Percentiles rank a stretch among this genome's conserved stretches.
Evolutionary conservation across 2,888 invertebrate genomes (phyloP).

Genomic region (Euplagia quadripunctaria): DNA sequence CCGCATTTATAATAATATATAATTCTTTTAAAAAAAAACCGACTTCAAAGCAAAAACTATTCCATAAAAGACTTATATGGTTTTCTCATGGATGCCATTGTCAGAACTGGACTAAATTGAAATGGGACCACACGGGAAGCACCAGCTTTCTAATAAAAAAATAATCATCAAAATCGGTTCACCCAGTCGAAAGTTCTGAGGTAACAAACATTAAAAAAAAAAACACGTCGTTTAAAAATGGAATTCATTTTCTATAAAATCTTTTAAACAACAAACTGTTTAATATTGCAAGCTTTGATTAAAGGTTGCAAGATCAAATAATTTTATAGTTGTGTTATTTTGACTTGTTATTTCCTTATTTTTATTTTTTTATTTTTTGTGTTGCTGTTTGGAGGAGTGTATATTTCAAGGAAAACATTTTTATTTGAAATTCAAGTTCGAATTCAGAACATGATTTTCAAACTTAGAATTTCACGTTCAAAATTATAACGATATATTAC

Average conservation of each 20-base stretch:
- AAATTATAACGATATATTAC: neutral
- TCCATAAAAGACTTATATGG: no score
- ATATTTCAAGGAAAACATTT: neutral
- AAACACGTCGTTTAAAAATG: neutral
- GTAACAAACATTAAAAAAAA: no score
- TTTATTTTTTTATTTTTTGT: neutral
- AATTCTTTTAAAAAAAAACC: no score
- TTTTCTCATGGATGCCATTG: no score
- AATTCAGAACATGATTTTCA: neutral
- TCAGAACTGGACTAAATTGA: no score
- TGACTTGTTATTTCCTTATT: neutral
- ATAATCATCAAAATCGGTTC: no score
- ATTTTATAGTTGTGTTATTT: neutral
- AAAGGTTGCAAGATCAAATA: neutral
- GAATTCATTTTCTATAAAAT: neutral
- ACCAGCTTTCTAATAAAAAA: no score
- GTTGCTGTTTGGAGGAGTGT: no score
- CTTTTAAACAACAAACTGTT: neutral
- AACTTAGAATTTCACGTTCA: neutral
- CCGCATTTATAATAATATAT: no score
- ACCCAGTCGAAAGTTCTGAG: no score
- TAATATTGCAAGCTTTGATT: neutral
- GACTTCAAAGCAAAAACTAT: no score
- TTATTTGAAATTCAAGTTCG: neutral
- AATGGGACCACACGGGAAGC: no score